Base-by-base conservation (phyloP, 1,140 invertebrate genomes). In the Trichonephila inaurata region DNA sequence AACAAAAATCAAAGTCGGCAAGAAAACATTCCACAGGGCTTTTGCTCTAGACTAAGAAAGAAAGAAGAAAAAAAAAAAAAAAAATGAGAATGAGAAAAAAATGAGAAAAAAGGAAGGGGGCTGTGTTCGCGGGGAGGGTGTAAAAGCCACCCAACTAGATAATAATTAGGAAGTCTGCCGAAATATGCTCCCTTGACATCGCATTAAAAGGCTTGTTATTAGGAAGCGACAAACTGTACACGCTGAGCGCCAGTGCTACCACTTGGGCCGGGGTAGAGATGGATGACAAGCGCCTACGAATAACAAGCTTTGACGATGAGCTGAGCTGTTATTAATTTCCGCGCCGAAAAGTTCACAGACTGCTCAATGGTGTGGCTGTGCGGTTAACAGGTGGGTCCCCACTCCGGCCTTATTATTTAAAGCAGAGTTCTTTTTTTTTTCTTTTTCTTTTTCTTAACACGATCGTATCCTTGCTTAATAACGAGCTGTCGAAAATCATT, bases 131-230 rank as follows among this genome's bases (percentile, higher is more conserved):
- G 81, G 40, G 92, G 58, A n/a, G 28, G 58, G 64, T 24, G 24
- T 28, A 77, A 93, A 93, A 93, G 92, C 92, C 92, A 93, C 92
- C 96, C 94, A 95, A 94, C n/a, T 95, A 95, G 18, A 95, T 95
- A n/a, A 94, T 85, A 94, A 94, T 94, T 94, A 94, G 72, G 94
- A 93, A 94, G 89, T 88, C 81, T 58, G 16, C 18, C 69, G 64
- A 88, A 94, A 94, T 94, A 90, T 90, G 85, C 92, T 89, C 87
- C 44, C 85, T 24, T 93, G 93, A 94, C 93, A 94, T 90, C 81
- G 88, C 87, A 94, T 94, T 94, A 94, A 94, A 94, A 94, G 93
- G 93, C 87, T 94, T 94, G 93, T 94, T 94, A 90, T 94, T 94
- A 90, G 77, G 93, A 94, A 90, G 93, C 93, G 93, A 94, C 88